A percentile compares a stretch with the other conserved stretches of the same genome.
phyloP scores from a whole-genome alignment of 2,888 invertebrate genomes.

The Acheta domesticus region DNA sequence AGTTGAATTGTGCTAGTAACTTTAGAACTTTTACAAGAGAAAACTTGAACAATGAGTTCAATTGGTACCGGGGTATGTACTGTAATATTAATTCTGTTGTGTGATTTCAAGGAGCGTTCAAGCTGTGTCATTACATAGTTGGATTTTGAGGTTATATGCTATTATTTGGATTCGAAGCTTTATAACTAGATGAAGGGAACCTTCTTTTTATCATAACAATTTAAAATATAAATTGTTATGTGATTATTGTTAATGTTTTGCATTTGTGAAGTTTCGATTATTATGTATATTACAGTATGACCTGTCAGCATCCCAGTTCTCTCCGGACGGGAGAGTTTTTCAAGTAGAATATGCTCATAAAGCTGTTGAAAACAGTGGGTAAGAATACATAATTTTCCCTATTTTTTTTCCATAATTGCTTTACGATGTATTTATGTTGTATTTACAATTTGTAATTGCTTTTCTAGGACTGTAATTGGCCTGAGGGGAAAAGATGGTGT shows the following conservation, averaged over 20 bases:
- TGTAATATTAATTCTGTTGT: neutral
- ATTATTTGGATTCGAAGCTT: too few relatives aligned
- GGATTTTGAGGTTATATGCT: too few relatives aligned
- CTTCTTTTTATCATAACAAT: too few relatives aligned
- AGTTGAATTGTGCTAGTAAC: neutral
- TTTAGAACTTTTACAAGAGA: neutral
- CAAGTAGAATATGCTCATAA: conserved; percentile 99
- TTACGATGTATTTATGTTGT: neutral
- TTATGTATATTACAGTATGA: conserved; percentile 73
- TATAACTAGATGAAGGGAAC: too few relatives aligned
- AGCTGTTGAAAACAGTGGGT: conserved; percentile 97
- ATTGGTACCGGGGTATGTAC: conserved; percentile 89
- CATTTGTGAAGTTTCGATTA: neutral
- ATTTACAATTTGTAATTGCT: neutral
- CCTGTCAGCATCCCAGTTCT: conserved; percentile 99
- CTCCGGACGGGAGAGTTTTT: conserved; percentile 97
- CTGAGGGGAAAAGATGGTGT: conserved; percentile 94
- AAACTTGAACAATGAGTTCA: conserved; percentile 72
- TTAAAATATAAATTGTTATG: too few relatives aligned
- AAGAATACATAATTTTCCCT: conserved; percentile 40
- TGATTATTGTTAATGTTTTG: too few relatives aligned
- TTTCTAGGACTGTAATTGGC: conserved; percentile 78
- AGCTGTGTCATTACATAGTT: neutral
- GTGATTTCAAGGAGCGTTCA: conserved; percentile 32
- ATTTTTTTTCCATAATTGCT: too few relatives aligned